Conservation (phyloP, 2,113 vertebrate species). For the Phasianus colchicus region DNA sequence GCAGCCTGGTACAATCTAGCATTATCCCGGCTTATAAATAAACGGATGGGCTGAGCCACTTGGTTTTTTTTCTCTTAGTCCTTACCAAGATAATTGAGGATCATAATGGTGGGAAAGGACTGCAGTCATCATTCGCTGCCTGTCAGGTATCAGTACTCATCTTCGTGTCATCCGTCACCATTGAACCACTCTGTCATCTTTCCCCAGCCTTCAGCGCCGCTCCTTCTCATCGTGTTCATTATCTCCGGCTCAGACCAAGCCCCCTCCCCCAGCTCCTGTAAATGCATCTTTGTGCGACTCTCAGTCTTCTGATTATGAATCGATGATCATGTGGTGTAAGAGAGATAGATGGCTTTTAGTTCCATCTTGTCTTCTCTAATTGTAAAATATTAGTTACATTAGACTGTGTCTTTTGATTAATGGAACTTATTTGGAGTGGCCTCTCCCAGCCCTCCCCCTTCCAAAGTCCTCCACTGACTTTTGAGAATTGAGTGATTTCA, state of each 20-base stretch:
- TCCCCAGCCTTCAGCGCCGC: conserved; percentile 84
- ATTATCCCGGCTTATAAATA: conserved; percentile 70
- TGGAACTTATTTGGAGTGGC: conserved; percentile 99
- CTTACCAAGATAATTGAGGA: conserved; percentile 91
- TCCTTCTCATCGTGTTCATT: conserved; percentile 94
- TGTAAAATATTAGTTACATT: conserved; percentile 99
- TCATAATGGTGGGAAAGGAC: conserved; percentile 87
- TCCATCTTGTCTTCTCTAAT: conserved; percentile 99
- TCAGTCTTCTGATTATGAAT: conserved; percentile 98
- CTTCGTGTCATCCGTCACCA: conserved; percentile 94
- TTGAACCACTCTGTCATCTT: conserved; percentile 89
- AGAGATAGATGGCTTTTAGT: conserved; percentile 99
- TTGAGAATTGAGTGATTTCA: conserved; percentile 98
- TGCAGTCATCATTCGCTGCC: conserved; percentile 90
- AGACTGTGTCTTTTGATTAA: conserved; percentile 99
- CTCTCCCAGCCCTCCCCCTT: conserved; percentile 89
- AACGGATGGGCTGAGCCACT: conserved; percentile 75
- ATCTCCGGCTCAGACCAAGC: conserved; percentile 84
- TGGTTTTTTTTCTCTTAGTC: conserved; percentile 71
- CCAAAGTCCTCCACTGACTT: conserved; percentile 94
- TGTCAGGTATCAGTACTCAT: conserved; percentile 91
- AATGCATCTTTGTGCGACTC: conserved; percentile 89
- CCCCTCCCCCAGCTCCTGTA: conserved; percentile 78
- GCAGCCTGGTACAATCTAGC: conserved; percentile 63
- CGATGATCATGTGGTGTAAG: conserved; percentile 99